These are phyloP conservation scores for Caranx ignobilis DNA, from an alignment of 2,113 vertebrate genomes.

Conservation along the genomic window DNA sequence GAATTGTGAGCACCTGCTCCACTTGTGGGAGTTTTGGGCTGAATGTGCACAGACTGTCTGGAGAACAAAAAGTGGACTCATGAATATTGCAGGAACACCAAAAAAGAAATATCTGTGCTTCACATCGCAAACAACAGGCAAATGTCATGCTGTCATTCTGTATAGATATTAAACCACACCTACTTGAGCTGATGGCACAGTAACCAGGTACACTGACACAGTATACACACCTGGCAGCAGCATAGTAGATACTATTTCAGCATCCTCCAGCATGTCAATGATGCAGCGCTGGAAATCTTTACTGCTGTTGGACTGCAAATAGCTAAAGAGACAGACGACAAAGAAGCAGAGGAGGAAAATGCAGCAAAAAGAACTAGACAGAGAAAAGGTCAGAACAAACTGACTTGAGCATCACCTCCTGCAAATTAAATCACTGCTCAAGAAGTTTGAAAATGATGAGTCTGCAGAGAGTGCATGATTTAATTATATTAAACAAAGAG, in stretches of 20 bases:
- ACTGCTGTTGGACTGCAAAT: slow-evolving; percentile 90
- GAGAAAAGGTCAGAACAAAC: not conserved
- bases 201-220: not conserved
- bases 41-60: not conserved
- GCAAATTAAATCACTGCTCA: not conserved
- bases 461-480: too few relatives aligned
- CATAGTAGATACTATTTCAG: slow-evolving; percentile 93
- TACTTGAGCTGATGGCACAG: not conserved
- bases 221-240: slow-evolving; percentile 89
- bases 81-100: not conserved
- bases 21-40: not conserved
- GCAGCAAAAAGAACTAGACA: not conserved
- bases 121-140: too few relatives aligned
- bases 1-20: not conserved
- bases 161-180: too few relatives aligned
- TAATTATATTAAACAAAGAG: not conserved
- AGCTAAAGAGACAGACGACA: slow-evolving; percentile 78
- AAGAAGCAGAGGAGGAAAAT: not conserved
- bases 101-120: too few relatives aligned
- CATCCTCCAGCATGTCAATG: slow-evolving; percentile 90
- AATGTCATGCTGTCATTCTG: too few relatives aligned
- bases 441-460: not conserved
- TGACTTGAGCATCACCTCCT: not conserved
- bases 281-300: slow-evolving; percentile 92
- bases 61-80: not conserved